Base-by-base conservation (phyloP, 2,888 invertebrate genomes). In the Caenorhabditis wallacei region DNA sequence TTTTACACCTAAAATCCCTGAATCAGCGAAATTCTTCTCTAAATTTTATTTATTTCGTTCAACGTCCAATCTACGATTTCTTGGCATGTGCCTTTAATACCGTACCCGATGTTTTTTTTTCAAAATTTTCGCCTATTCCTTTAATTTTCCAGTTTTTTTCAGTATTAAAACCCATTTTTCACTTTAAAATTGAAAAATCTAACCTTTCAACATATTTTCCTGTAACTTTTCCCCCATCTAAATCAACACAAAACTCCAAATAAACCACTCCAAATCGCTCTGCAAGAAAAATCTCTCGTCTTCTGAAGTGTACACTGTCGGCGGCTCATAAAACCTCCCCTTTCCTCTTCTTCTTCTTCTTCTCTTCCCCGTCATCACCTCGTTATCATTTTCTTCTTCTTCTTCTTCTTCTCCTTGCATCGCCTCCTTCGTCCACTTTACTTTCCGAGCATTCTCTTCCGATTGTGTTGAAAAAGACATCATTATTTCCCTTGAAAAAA, bases 281-380 rank as follows among this genome's bases (percentile, higher is more conserved):
- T 48, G 46, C 46, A 48, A 43, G 13, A 43, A 43, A 18, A 10
- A 43, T 10, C 43, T 30, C 30, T 30, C 3, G n/a, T 48, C 46
- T 48, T 48, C 46, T 48, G 46, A 48, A 48, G 46, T 48, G 46
- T 69, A 61, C 30, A 51, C 54, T n/a, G 40, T 48, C 22, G 37
- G 37, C 64, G 74, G 76, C 76, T 76, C 76, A 76, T 76, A 76
- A 76, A 76, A 76, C 76, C 68, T 68, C 20, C 18, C 54, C 56
- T n/a, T 13, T 35, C 53, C 54, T 56, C 69, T 16, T 71, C 71
- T 24, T 40, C 80, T 57, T 20, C 53, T 43, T 54, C 61, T 54
- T 46, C n/a, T 63, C 53, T 30, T 53, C 37, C 16, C 57, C 30
- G 13, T 69, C 64, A 20, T 64, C 61, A 30, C 68, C 78, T 57